Evolutionary conservation across 2,113 vertebrate species (phyloP), one percentile per base, ranked within the genome.

Genomic region (Pelmatolapia mariae): DNA sequence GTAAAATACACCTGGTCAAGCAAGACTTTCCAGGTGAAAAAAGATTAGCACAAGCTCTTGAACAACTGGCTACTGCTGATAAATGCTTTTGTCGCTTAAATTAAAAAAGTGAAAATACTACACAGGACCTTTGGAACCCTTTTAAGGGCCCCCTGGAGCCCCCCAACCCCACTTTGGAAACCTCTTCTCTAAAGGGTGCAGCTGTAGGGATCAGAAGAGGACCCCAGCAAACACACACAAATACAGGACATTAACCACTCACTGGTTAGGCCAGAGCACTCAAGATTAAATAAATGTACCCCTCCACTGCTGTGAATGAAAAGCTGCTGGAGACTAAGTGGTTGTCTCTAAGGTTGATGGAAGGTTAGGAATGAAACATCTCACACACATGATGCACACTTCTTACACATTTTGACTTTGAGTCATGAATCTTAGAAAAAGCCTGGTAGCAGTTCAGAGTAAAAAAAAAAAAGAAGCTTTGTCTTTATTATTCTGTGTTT

Each of bases 251-350:
- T 93, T 91, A 89, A 89, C 88, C 92, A 88, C 91, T 90, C 83
- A 85, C 91, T 66, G 85, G 84, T 93, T 82, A 85, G 85, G 90
- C 91, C 90, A 94, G 94, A 95, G 95, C 92, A 93, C 92, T 92
- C 86, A 26, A 93, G 94, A 96, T 95, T 96, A 94, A 91, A 91
- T 92, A 91, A 91, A 79, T 61, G 80, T 81, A 88, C 12, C 91
- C 84, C 86, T 95, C 78, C 86, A 86, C 76, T 76, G 89, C 88
- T 82, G 84, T 91, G 88, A 95, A 94, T 91, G 82, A 87, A 84
- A 81, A 91, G 82, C 94, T 85, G 92, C 89, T 90, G 95, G 95
- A 94, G 91, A 87, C 91, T 95, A 93, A 95, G 87, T 93, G 90
- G 57, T 89, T 87, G 89, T 94, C 86, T 92, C 43, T 84, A 59